Conservation (phyloP, 2,888 invertebrate genomes). For the Lepas anatifera region DNA sequence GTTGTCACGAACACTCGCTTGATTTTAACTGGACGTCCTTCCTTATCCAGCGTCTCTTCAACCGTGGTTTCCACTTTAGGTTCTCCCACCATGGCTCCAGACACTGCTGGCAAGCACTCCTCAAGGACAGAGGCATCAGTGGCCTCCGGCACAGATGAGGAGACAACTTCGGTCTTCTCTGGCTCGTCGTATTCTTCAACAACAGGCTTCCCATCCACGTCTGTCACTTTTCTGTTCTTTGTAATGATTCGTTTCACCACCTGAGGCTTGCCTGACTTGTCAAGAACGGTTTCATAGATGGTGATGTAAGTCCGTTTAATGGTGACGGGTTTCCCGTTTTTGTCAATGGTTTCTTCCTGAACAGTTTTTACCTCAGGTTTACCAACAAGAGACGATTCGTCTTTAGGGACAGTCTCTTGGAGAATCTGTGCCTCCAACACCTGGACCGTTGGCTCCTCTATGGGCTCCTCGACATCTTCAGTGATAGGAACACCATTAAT, state of each 20-base stretch:
- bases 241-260: background rate
- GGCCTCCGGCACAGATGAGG: background rate
- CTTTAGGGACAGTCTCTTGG: background rate
- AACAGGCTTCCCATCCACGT: background rate
- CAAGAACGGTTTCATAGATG: background rate
- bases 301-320: background rate
- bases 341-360: background rate
- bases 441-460: background rate
- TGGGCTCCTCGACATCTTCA: background rate
- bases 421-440: background rate
- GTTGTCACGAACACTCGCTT: background rate
- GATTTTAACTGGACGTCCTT: background rate
- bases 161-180: background rate
- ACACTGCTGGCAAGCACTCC: background rate
- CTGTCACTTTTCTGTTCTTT: background rate
- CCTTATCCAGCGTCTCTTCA: background rate
- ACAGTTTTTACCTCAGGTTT: background rate
- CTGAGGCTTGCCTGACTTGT: background rate
- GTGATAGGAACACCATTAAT: background rate
- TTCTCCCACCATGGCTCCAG: background rate
- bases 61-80: background rate
- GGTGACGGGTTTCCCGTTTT: background rate
- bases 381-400: background rate
- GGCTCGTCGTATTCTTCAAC: background rate
- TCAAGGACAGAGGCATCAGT: background rate